Base-by-base conservation (phyloP, 1,140 invertebrate species). In the Meteorus sp. region DNA sequence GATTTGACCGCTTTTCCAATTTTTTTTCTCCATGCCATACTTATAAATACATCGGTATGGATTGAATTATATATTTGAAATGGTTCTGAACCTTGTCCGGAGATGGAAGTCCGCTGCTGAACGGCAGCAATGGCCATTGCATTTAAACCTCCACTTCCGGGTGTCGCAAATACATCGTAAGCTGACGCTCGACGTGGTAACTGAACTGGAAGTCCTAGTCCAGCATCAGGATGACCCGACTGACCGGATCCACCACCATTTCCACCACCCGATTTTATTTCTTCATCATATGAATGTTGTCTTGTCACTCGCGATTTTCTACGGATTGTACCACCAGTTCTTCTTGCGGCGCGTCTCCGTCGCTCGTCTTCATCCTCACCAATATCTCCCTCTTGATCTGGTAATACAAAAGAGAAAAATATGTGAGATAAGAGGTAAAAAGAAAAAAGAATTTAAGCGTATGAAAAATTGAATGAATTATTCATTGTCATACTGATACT, bases 281-380 rank as follows among this genome's bases (percentile, higher is more conserved):
- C 90, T 52, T 92, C 90, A 66, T 92, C 90, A 66, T 90, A 91
- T 64, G 89, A 91, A 63, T 89, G 88, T 72, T 92, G 90, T 9
- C 89, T 82, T 3, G 87, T 85, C 8, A 89, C 83, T 52, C 88
- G 79, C 0, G 89, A 91, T 61, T 88, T 88, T 39, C 88, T 81
- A 8, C 87, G 76, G 2, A 69, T 48, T 20, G 63, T 65, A 29
- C 58, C 60, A 17, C 62, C 59, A 79, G 76, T 63, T 5, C 72
- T 64, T 52, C 75, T 64, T 3, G 68, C 61, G 5, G 71, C 66
- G 33, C 70, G 66, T 7, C 73, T 68, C 37, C 66, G 68, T 48
- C 75, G 68, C 17, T 77, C 77, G 2, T 77, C 74, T 0, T 79
- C 75, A 6, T 75, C 77, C 5, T 59, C 56, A 3, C 56, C 56